Evolutionary conservation across 2,113 vertebrate species (phyloP).

Genomic region (Sylvia atricapilla): DNA sequence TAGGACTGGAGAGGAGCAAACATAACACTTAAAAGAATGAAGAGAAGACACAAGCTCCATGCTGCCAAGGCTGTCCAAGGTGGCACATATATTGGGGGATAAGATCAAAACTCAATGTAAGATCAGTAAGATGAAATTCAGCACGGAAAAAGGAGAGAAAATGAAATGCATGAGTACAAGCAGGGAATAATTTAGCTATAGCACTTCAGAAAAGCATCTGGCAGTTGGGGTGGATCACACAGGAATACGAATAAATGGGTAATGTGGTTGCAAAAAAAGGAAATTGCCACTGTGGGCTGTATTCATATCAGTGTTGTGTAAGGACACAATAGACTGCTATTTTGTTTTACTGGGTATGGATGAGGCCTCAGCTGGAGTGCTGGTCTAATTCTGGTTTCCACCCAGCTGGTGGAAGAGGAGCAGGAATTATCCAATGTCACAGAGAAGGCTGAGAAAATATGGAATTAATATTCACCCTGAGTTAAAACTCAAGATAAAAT

Average conservation of each 20-base stretch:
- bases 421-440: background rate
- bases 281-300: background rate
- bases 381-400: background rate
- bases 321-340: background rate
- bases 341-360: background rate
- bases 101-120: background rate
- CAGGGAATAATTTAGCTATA: constrained; percentile 32
- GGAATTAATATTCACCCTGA: background rate
- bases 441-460: background rate
- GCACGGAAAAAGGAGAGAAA: background rate
- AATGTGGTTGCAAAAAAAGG: background rate
- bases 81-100: background rate
- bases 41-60: background rate
- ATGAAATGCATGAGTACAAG: background rate
- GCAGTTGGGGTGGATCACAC: background rate
- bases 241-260: background rate
- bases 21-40: background rate
- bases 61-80: background rate
- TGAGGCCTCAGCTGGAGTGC: background rate
- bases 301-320: background rate
- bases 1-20: background rate
- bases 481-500: background rate
- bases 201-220: constrained; percentile 34
- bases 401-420: background rate
- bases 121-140: constrained; percentile 19